phyloP scores from a whole-genome alignment of 2,797 vertebrate genomes.

The Sebastes wilsoni region DNA sequence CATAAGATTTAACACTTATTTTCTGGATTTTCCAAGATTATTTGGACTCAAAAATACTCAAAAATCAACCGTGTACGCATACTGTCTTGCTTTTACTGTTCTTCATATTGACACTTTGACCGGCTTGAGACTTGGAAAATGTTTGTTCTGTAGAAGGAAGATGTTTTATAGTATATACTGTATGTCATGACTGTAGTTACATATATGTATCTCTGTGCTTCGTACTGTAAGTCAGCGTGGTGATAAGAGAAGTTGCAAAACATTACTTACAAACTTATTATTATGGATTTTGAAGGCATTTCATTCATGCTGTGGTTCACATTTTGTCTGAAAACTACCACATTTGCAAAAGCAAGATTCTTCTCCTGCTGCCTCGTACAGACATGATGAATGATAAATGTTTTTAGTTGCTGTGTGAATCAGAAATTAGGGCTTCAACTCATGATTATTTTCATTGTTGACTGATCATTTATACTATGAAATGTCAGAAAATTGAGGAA shows the following conservation, averaged over 20 bases:
- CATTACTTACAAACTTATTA: not conserved
- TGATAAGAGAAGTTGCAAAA: not conserved
- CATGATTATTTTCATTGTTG: not conserved
- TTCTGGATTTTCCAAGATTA: no score
- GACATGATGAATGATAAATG: rapidly evolving
- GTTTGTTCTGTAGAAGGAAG: no score
- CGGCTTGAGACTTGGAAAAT: no score
- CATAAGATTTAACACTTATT: no score
- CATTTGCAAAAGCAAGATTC: not conserved
- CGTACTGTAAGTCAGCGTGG: no score
- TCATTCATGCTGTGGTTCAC: not conserved
- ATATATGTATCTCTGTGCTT: no score
- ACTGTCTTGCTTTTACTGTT: no score
- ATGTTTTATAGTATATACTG: no score
- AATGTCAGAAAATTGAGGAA: not conserved
- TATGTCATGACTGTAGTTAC: no score
- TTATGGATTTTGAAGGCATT: not conserved
- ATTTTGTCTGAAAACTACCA: not conserved
- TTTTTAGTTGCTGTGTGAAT: not conserved
- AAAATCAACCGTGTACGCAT: no score
- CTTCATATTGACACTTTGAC: no score
- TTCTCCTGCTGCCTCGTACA: not conserved
- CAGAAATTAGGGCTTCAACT: not conserved
- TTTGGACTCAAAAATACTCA: no score
- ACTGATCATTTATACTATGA: not conserved